Conservation (phyloP, 2,113 vertebrate species). For the Haemorhous mexicanus region DNA sequence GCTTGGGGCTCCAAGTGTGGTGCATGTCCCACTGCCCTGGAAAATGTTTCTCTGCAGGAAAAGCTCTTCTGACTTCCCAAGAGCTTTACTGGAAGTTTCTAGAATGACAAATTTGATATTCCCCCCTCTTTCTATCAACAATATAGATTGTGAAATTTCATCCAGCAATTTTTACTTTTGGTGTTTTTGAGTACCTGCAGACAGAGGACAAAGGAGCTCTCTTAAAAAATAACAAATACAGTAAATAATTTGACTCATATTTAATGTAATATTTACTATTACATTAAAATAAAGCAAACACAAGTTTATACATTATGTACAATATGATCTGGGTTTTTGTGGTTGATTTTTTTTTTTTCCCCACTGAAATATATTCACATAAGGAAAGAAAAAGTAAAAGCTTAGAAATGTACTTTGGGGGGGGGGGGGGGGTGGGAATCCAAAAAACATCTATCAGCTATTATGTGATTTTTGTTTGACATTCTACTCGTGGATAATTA, state of each 20-base stretch:
- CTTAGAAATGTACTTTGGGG: background rate
- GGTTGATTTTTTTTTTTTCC: background rate
- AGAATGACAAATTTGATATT: background rate
- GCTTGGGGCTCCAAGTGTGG: fast-evolving
- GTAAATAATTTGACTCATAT: too few species aligned
- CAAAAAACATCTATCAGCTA: fast-evolving
- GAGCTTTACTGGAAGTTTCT: background rate
- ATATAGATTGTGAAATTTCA: background rate
- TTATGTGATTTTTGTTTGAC: background rate
- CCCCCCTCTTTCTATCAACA: background rate
- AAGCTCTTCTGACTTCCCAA: background rate
- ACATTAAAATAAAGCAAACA: too few species aligned
- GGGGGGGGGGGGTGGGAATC: fast-evolving
- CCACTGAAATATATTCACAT: background rate
- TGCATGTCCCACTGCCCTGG: fast-evolving
- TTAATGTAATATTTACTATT: too few species aligned
- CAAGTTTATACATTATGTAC: too few species aligned
- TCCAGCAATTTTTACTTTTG: background rate
- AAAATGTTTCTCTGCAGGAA: fast-evolving
- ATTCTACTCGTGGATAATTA: background rate
- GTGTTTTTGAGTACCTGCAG: background rate
- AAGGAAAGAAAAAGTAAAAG: background rate
- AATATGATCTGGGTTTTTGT: too few species aligned
- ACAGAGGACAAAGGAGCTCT: fast-evolving
- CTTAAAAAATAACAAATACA: background rate